Evolutionary conservation across 2,888 invertebrate species (phyloP).

Genomic region (Pammene fasciana): DNA sequence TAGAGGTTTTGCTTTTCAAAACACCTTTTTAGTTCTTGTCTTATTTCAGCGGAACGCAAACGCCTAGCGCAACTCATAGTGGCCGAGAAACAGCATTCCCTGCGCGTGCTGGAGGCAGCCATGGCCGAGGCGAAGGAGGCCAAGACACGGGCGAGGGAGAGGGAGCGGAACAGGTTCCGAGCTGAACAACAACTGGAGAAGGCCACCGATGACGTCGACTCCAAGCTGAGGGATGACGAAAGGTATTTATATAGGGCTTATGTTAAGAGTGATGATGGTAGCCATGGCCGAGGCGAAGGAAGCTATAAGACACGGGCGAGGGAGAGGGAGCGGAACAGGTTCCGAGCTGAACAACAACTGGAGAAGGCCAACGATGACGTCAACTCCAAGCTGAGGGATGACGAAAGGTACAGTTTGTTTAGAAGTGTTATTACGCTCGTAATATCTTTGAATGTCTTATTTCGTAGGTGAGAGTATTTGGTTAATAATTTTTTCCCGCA

Average conservation of each 20-base stretch:
- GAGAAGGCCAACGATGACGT: conserved; percentile 69
- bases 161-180: conserved; percentile 59
- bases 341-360: conserved; percentile 58
- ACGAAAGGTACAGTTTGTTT: conserved; percentile 75
- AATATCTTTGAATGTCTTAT: too few species aligned
- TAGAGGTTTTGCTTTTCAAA: too few species aligned
- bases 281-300: too few species aligned
- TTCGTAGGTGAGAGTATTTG: too few species aligned
- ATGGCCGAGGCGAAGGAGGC: conserved; percentile 77
- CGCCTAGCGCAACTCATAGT: conserved; percentile 75
- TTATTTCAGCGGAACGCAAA: conserved; percentile 72
- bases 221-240: conserved; percentile 68
- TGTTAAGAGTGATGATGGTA: too few species aligned
- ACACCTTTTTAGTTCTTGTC: background rate
- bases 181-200: conserved; percentile 62
- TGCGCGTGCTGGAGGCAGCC: conserved; percentile 73
- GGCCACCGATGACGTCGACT: conserved; percentile 69
- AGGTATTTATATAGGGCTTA: conserved; percentile 52
- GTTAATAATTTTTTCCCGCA: background rate
- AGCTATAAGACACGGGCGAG: conserved; percentile 64
- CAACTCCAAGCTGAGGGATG: conserved; percentile 67
- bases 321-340: conserved; percentile 60
- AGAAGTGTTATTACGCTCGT: too few species aligned
- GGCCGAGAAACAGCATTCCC: conserved; percentile 76
- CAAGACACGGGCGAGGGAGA: conserved; percentile 61